Evolutionary conservation across 2,888 invertebrate species (phyloP).

Genomic region (Drosophila paramelanica): DNA sequence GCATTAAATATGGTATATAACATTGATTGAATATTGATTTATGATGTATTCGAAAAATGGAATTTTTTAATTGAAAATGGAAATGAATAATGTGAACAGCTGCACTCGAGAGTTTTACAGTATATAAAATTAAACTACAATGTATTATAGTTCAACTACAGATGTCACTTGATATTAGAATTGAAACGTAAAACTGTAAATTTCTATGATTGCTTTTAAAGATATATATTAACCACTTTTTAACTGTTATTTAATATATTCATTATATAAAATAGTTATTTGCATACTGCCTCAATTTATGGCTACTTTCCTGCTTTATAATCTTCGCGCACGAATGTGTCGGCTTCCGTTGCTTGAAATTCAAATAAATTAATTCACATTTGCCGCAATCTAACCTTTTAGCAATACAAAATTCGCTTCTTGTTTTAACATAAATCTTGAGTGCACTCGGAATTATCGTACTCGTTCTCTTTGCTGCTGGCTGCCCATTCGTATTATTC

Average conservation of each 20-base stretch:
- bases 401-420: slow-evolving; percentile 33
- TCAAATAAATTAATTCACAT: slow-evolving; percentile 18
- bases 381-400: slow-evolving; percentile 17
- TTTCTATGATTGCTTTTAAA: too few relatives aligned
- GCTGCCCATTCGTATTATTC: slow-evolving; percentile 47
- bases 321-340: too few relatives aligned
- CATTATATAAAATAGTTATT: too few relatives aligned
- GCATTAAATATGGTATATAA: not conserved
- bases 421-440: slow-evolving; percentile 31
- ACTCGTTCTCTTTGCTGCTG: slow-evolving; percentile 5
- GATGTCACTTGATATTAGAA: too few relatives aligned
- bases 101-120: too few relatives aligned
- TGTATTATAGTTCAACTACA: not conserved
- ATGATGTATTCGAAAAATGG: not conserved
- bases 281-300: too few relatives aligned
- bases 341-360: slow-evolving; percentile 1
- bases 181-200: too few relatives aligned
- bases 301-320: too few relatives aligned
- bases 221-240: too few relatives aligned
- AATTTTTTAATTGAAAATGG: not conserved
- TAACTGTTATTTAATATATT: too few relatives aligned
- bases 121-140: not conserved
- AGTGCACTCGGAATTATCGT: slow-evolving; percentile 23
- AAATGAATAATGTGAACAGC: not conserved
- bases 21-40: not conserved